Base-by-base conservation (phyloP, 2,888 invertebrate genomes). In the Synergus gifuensis region DNA sequence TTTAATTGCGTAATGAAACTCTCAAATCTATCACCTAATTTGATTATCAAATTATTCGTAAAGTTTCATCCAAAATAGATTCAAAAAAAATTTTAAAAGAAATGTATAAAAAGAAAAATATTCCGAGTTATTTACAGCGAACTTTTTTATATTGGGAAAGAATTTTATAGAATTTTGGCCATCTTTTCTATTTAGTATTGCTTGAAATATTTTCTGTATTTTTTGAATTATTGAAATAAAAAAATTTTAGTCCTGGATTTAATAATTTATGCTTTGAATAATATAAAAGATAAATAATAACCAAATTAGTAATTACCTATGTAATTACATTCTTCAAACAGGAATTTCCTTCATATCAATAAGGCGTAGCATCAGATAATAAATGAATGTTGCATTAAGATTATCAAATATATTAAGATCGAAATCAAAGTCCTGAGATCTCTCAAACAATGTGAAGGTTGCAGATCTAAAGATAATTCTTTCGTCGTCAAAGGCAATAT, bases 311-410 rank as follows among this genome's bases (percentile, higher is more conserved):
- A 66, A 66, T 66, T 66, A 66, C 11, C 11, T 12, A 1, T 18
- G 66, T 44, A 66, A 66, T 66, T 66, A 40, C 66, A 16, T 5
- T 66, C 11, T n/a, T n/a, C n/a, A 66, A 16, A n/a, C 18, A 44
- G n/a, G 11, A 66, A 66, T 66, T 42, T 66, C 3, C 49, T 28
- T 14, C 69, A 22, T 46, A 49, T 46, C 22, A 69, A 28, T 22
- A 49, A 22, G 8, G 9, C 2, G n/a, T 54, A 46, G 46, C 28
- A 69, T 49, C 46, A 49, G 69, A 69, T 69, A 46, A n/a, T 18
- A 42, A 69, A 28, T 9, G 28, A 8, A 49, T 69, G 28, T 49
- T 69, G 69, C 44, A 66, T 66, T 42, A 28, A 22, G 28, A 69
- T 69, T 49, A 69, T 46, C 28, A 73, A 60, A 22, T 18, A 12